These are phyloP conservation scores for Amphipyra berbera DNA, from an alignment of 2,888 invertebrate genomes.

Conservation along the genomic window DNA sequence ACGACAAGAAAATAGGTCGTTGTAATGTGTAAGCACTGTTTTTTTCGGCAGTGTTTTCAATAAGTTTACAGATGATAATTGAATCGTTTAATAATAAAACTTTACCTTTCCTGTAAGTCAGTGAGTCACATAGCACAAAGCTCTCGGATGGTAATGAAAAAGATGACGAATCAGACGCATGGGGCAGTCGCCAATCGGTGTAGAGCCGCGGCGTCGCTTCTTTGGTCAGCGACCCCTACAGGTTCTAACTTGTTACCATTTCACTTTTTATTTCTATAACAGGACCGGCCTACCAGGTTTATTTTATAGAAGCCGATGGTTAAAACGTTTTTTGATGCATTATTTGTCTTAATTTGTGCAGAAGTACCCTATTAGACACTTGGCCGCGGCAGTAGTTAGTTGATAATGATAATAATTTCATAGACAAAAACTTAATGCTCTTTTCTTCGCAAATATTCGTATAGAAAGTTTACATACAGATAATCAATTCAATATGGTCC, in stretches of 20 bases:
- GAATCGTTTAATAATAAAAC: too few relatives aligned
- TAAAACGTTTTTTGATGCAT: not conserved
- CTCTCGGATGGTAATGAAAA: constrained; percentile 71
- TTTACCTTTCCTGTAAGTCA: not conserved
- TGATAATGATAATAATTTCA: too few relatives aligned
- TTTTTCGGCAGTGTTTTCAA: too few relatives aligned
- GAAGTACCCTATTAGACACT: not conserved
- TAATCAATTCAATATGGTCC: too few relatives aligned
- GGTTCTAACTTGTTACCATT: constrained; percentile 87
- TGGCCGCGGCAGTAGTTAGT: not conserved
- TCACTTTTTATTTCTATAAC: constrained; percentile 82
- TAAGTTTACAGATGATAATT: too few relatives aligned
- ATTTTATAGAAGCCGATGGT: constrained; percentile 11
- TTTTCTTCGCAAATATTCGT: too few relatives aligned
- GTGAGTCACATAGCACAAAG: constrained; percentile 67
- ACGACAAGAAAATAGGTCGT: constrained; percentile 38
- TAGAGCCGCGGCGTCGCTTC: constrained; percentile 61
- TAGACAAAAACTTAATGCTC: too few relatives aligned
- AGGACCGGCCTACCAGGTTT: constrained; percentile 40
- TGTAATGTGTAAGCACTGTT: not conserved
- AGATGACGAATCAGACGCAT: constrained; percentile 82
- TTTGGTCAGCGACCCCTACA: constrained; percentile 87
- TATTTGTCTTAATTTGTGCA: not conserved
- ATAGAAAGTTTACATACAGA: too few relatives aligned
- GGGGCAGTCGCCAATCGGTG: constrained; percentile 76